Percentiles rank a stretch among this genome's conserved stretches.
phyloP scores from a whole-genome alignment of 2,113 vertebrate genomes.

The Petromus typicus region DNA sequence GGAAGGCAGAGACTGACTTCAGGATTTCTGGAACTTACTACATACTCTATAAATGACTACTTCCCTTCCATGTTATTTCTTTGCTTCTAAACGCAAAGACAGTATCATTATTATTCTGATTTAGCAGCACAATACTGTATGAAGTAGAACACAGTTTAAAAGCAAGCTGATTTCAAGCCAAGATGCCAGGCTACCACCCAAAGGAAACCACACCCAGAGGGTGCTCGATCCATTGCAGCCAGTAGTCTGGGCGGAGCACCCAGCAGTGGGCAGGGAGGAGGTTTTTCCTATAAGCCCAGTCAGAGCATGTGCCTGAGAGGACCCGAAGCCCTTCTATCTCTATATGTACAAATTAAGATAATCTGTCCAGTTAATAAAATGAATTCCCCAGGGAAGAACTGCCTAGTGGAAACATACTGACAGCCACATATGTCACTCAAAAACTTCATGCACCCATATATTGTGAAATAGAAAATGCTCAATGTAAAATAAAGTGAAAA shows the following conservation, averaged over 20 bases:
- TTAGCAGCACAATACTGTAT: not conserved
- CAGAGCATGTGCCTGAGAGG: not conserved
- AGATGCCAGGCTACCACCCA: not conserved
- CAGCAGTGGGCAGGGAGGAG: conserved; percentile 15
- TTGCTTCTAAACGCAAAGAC: not conserved
- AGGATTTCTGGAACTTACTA: conserved; percentile 16
- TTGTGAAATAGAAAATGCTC: too few relatives aligned
- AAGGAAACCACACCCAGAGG: conserved; percentile 53
- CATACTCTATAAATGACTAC: not conserved
- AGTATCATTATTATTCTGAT: conserved; percentile 47
- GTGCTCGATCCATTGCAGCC: not conserved
- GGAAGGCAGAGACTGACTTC: not conserved
- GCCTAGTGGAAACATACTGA: not conserved
- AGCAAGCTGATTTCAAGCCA: conserved; percentile 16
- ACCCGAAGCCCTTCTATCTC: not conserved
- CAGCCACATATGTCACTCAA: not conserved
- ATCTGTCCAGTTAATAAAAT: not conserved
- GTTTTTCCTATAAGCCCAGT: conserved; percentile 23
- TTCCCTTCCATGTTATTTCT: conserved; percentile 13
- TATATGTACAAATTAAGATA: not conserved
- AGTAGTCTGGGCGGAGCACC: not conserved
- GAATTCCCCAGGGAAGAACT: not conserved
- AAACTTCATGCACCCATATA: not conserved
- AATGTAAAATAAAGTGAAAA: too few relatives aligned
- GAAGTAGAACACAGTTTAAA: conserved; percentile 37